Conservation (phyloP, 1,140 invertebrate genomes). For the Lerema accius region DNA sequence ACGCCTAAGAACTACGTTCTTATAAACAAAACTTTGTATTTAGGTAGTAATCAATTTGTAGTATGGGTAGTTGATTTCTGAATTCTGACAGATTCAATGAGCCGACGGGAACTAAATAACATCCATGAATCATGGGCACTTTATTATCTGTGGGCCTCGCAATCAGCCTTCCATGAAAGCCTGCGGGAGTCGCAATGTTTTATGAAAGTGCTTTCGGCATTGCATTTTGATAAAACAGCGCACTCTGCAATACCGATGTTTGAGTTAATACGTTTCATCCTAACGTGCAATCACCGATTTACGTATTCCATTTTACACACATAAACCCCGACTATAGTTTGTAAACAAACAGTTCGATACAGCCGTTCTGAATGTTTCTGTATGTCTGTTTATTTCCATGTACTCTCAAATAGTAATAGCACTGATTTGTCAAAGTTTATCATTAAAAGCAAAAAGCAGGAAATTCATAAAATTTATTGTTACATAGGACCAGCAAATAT, state of each 20-base stretch:
- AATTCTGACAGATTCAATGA: conserved; percentile 24
- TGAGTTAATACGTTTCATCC: conserved; percentile 20
- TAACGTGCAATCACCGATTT: conserved; percentile 6
- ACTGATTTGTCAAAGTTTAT: no score
- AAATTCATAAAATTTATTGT: no score
- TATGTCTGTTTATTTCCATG: no score
- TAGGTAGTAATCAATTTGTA: neutral
- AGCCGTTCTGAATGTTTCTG: no score
- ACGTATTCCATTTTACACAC: neutral
- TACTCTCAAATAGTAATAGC: no score
- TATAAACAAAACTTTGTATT: neutral
- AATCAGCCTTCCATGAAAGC: conserved; percentile 33
- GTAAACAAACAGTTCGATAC: no score
- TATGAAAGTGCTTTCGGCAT: conserved; percentile 31
- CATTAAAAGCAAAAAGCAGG: no score
- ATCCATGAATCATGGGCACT: conserved; percentile 30
- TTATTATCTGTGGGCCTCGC: conserved; percentile 29
- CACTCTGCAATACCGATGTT: conserved; percentile 24
- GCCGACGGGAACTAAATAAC: conserved; percentile 25
- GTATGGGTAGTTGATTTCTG: conserved; percentile 12
- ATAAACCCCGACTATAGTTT: no score
- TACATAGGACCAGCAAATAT: no score
- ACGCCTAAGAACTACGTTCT: no score
- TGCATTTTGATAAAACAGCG: conserved; percentile 29
- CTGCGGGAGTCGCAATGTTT: conserved; percentile 31